Base-by-base conservation (phyloP, 2,888 invertebrate genomes). In the Dromius quadrimaculatus region DNA sequence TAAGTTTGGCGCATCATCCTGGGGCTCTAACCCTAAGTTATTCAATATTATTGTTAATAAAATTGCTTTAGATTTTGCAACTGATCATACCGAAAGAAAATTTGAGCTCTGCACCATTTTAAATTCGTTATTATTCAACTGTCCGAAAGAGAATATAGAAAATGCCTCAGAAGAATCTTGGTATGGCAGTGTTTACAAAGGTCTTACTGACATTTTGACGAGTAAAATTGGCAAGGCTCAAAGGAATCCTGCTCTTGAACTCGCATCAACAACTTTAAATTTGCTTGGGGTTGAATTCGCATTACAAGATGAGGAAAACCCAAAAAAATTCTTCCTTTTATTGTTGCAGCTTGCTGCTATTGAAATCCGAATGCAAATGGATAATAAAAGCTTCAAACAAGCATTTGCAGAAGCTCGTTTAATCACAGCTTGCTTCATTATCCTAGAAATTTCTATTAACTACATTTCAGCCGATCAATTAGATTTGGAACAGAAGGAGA, bases 351-450 rank as follows among this genome's bases (percentile, higher is more conserved):
- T 97, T 69, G 91, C 93, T 76, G 94, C 95, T 59, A 93, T 97
- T 79, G 97, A 97, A 86, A 92, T 97, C 0, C 88, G 96, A 78
- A 96, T 97, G 95, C 93, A 94, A 75, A 85, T 97, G 73, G 97
- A 97, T 78, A 93, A 94, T 74, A 91, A 92, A 77, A 90, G 90
- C 78, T 86, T 95, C 75, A 92, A 93, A 80, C 88, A 92, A 77
- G 90, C 93, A 0, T 88, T 90, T 80, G 85, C 87, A 43, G 91
- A 93, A 80, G 89, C 90, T 54, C 92, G 93, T 73, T 83, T 95
- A 47, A 86, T 94, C n/a, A 91, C 91, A 5, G 87, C 92, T 57
- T 95, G 94, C 78, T 95, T 94, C 76, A 87, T 90, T 63, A 91
- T 94, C 63, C 83, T 95, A 72, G 95, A 95, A 79, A 82, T 90